Conservation (phyloP, 2,888 invertebrate genomes). For the Nemapogon koenigi region DNA sequence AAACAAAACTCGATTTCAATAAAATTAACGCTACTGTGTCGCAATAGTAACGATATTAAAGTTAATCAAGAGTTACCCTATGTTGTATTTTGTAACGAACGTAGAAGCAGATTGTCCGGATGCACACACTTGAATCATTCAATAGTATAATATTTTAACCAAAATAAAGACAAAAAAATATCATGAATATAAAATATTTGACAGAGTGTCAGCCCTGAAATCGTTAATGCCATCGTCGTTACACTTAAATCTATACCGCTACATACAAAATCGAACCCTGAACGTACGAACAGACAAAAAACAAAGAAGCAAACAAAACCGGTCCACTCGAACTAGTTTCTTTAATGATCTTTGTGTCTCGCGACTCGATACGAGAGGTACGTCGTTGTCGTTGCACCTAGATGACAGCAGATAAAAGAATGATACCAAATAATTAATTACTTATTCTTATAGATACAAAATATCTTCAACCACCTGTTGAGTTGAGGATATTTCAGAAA, state of each 20-base stretch:
- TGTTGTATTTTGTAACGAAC: too few species aligned
- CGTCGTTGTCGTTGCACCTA: constrained; percentile 30
- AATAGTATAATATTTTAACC: too few species aligned
- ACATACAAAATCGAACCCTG: not conserved
- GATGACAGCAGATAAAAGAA: constrained; percentile 44
- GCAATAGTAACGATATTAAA: too few species aligned
- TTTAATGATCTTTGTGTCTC: constrained; percentile 3
- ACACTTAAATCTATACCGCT: not conserved
- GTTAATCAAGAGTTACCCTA: too few species aligned
- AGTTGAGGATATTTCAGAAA: not conserved
- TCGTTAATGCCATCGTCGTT: too few species aligned
- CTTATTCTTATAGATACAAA: not conserved
- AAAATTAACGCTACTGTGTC: too few species aligned
- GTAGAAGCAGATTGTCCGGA: too few species aligned
- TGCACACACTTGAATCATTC: too few species aligned
- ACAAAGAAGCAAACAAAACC: not conserved
- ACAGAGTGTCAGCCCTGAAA: too few species aligned
- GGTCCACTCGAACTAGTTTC: constrained; percentile 2
- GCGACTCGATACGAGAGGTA: constrained; percentile 19
- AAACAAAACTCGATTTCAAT: too few species aligned
- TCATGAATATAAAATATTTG: too few species aligned
- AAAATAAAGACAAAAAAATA: too few species aligned
- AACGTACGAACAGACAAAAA: constrained; percentile 1
- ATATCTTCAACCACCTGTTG: not conserved
- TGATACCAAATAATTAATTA: constrained; percentile 28